Base-by-base conservation (phyloP, 2,888 invertebrate species). In the Hemicrepidius hirtus region DNA sequence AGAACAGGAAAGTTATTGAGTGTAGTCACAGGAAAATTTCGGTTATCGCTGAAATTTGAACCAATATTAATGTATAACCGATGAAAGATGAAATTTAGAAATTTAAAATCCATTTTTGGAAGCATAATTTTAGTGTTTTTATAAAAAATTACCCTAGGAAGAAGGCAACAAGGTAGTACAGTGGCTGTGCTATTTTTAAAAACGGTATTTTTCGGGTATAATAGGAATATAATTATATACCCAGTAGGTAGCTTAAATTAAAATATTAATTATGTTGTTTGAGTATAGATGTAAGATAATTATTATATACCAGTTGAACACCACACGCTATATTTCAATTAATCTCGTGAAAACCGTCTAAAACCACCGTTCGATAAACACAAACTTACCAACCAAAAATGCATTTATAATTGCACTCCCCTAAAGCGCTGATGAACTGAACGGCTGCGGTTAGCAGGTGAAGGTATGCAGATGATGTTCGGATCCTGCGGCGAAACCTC, bases 381-480 rank as follows among this genome's bases (percentile, higher is more conserved):
- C 32, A 18, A 24, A 53, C 20, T 0, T 12, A 35, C 41, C n/a
- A 65, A 40, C 50, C 40, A 37, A 16, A 49, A 63, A 44, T 32
- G 63, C 49, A 63, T 63, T 49, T 35, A 63, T 63, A 41, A 60
- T 35, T 21, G 32, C 32, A 18, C n/a, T n/a, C 21, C 13, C 32
- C 13, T 6, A 12, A 18, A 18, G 20, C 18, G 41, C 12, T 18
- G 64, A 64, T 20, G 35, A 50, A 50, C 20, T 37, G 28, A 37
- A 35, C 64, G n/a, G 32, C 28, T 57, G 66, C 28, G 66, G 57
- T 57, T 55, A 68, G 68, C 59, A 59, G 59, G 68, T 68, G 68
- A 68, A 60, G 68, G 49, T 60, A 68, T 60, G 59, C 37, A 32
- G 68, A 67, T 67, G 67, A 67, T 67, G 57, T 67, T 46, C 67